Percentiles rank a stretch among this genome's conserved stretches.
Evolutionary conservation across 2,888 invertebrate species (phyloP).

Genomic region (Ectropis crepuscularia): DNA sequence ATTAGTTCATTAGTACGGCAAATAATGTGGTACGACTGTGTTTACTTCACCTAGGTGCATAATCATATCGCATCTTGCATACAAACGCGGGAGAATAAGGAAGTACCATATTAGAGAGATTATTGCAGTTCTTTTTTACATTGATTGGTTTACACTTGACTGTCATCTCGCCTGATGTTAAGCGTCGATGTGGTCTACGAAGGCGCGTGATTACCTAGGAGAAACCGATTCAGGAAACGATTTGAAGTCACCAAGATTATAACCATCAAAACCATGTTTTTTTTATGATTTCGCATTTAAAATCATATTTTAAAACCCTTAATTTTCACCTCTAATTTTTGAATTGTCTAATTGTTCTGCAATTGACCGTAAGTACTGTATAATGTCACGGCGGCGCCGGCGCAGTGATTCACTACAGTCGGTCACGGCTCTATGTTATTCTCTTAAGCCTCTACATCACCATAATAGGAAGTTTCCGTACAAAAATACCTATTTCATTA

Average conservation of each 20-base stretch:
- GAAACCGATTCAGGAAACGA: no score
- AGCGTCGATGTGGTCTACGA: no score
- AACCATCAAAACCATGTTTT: no score
- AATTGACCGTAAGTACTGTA: background rate
- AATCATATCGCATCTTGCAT: slow-evolving; percentile 12
- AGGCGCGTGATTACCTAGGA: no score
- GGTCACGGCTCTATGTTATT: slow-evolving; percentile 5
- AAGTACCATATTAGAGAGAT: background rate
- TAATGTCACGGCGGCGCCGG: slow-evolving; percentile 4
- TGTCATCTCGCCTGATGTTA: no score
- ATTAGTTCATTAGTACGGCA: slow-evolving; percentile 21
- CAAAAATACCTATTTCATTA: background rate
- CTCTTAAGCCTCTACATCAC: slow-evolving; percentile 2
- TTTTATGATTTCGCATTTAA: no score
- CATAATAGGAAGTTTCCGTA: slow-evolving; percentile 6
- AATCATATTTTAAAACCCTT: no score
- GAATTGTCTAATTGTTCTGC: no score
- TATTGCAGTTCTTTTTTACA: no score
- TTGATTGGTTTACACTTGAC: no score
- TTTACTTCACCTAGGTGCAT: slow-evolving; percentile 8
- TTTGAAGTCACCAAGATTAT: no score
- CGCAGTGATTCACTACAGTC: slow-evolving; percentile 10
- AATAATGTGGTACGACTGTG: slow-evolving; percentile 18
- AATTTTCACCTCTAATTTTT: no score
- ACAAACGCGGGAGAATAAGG: slow-evolving; percentile 6